Percentiles rank a stretch among this genome's conserved stretches.
phyloP scores from a whole-genome alignment of 2,797 vertebrate species.

The Halcyon smyrnensis region DNA sequence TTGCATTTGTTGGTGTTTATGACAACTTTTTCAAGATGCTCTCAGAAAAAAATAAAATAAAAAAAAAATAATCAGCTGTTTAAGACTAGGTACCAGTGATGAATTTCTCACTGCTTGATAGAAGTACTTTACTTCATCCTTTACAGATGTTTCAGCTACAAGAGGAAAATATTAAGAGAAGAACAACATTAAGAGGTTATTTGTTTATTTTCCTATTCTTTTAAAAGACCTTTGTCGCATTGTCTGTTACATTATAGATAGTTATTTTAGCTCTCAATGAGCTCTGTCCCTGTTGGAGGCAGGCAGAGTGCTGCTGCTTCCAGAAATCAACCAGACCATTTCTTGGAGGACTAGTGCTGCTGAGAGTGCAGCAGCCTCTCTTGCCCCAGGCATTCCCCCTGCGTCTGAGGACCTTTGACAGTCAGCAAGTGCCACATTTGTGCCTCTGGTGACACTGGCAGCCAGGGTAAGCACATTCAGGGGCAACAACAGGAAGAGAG shows the following conservation, averaged over 20 bases:
- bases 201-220: background rate
- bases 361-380: background rate
- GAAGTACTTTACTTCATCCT: background rate
- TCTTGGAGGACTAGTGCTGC: background rate
- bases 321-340: accelerated
- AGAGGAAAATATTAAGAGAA: background rate
- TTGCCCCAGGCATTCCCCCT: background rate
- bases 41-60: background rate
- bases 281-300: background rate
- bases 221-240: background rate
- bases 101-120: conserved; percentile 16
- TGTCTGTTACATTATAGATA: background rate
- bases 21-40: conserved; percentile 78
- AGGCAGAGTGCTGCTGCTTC: background rate
- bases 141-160: conserved; percentile 9
- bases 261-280: background rate
- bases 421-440: background rate
- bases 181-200: background rate
- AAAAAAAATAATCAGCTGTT: conserved; percentile 9
- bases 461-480: accelerated
- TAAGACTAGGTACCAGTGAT: background rate
- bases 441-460: accelerated
- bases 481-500: background rate
- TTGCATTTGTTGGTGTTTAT: conserved; percentile 80
- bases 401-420: background rate